Evolutionary conservation across 2,888 invertebrate genomes (phyloP), one percentile per base, ranked within the genome.

Genomic region (Cenopis cana): DNA sequence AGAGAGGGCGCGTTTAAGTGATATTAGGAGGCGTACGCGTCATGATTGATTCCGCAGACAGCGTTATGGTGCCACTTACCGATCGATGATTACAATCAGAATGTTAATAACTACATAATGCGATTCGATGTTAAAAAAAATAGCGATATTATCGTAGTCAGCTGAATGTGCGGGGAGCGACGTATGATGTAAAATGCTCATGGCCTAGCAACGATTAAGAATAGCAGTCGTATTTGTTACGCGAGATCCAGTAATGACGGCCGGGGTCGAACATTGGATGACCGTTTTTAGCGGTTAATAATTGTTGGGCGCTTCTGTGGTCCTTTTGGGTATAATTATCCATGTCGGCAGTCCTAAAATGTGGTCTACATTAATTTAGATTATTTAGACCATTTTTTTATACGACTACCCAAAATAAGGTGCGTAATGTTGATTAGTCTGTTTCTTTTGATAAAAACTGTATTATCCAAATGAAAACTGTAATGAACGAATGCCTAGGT

Each of bases 11-110:
- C 87, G 88, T 86, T 87, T 89, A 91, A 92, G 90, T 92, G 90
- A 90, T 90, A 92, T 92, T 91, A 90, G 89, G 87, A 82, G 79
- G 80, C 88, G 85, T 84, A 82, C 84, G 83, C 77, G 88, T 84
- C 89, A 90, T 89, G 89, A 91, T 91, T 91, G 92, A 92, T 91
- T 91, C 84, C 81, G 81, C 81, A 83, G 77, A 83, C 87, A 86
- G 76, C 69, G 64, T 54, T 64, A 64, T 64, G 52, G 52, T 54
- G 52, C 38, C 54, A 64, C 64, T 64, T 64, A 64, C 52, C 38
- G 52, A 29, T 60, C 38, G 52, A 29, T 60, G 41, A 20, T 41
- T 24, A 49, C 65, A 41, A 65, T 55, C 55, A 65, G 3, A 55
- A 55, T 38, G 14, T 38, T n/a, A 38, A 38, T 64, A 14, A 14